A percentile compares a stretch with the other conserved stretches of the same genome.
phyloP scores from a whole-genome alignment of 2,113 vertebrate species.

The Bubo scandiacus region DNA sequence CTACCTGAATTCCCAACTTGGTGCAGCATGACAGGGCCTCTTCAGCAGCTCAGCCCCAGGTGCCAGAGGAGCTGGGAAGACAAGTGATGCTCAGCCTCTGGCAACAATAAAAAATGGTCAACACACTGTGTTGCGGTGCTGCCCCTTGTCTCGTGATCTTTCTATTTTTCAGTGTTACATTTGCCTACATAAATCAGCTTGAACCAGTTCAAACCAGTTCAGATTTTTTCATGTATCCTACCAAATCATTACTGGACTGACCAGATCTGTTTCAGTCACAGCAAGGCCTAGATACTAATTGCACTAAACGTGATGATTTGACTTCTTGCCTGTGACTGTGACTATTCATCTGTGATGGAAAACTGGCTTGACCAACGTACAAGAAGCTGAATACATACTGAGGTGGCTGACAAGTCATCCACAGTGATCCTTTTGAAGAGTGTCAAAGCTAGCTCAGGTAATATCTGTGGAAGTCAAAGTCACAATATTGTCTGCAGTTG shows the following conservation, averaged over 20 bases:
- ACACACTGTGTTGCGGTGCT: neutral
- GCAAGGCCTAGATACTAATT: neutral
- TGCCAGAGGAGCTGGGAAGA: neutral
- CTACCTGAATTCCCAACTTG: neutral
- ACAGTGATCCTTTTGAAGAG: neutral
- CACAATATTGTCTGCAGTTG: neutral
- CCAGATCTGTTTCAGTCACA: neutral
- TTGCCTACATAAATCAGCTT: neutral
- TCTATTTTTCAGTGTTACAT: neutral
- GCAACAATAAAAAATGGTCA: neutral
- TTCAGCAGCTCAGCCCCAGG: neutral
- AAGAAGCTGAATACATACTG: neutral
- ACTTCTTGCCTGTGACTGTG: neutral
- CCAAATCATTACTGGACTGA: neutral
- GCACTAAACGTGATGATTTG: neutral
- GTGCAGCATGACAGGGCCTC: neutral
- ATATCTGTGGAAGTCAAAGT: neutral
- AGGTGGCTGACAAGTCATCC: neutral
- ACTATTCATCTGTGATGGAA: neutral
- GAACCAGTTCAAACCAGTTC: neutral
- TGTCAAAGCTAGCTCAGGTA: neutral
- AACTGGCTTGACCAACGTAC: neutral
- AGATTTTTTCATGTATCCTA: neutral
- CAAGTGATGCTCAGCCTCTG: neutral
- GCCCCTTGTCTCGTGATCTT: neutral